These are phyloP conservation scores for Odocoileus virginianus DNA, from an alignment of 2,113 vertebrate species.

Conservation along the genomic window DNA sequence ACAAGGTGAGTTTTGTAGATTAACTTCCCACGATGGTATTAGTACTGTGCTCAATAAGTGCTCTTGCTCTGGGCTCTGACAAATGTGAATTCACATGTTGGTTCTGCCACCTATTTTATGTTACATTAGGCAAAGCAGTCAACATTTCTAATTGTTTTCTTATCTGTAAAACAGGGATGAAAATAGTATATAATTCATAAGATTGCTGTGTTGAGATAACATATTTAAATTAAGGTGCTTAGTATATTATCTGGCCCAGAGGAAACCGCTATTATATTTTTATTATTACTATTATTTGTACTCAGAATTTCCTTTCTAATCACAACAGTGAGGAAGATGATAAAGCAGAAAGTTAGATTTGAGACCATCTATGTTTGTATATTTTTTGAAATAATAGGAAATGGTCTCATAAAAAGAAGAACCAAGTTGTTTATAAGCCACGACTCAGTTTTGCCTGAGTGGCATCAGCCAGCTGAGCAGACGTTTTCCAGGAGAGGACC, in stretches of 20 bases:
- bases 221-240: not conserved
- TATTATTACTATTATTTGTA: not conserved
- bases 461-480: not conserved
- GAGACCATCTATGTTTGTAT: not conserved
- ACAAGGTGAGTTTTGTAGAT: not conserved
- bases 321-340: not conserved
- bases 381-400: not conserved
- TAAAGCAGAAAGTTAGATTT: not conserved
- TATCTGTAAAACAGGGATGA: not conserved
- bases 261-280: not conserved
- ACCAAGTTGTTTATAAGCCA: not conserved
- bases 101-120: not conserved
- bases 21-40: not conserved
- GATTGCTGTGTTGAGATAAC: not conserved
- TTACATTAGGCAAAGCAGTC: not conserved
- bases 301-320: not conserved
- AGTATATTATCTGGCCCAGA: not conserved
- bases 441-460: not conserved
- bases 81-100: not conserved
- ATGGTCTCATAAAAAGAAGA: not conserved
- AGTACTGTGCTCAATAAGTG: not conserved
- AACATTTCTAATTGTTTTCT: slow-evolving; percentile 23
- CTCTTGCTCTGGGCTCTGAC: not conserved
- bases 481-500: not conserved
- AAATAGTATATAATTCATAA: not conserved